Base-by-base conservation (phyloP, 92 coral and sea anemone species). In the Micromussa lordhowensis region DNA sequence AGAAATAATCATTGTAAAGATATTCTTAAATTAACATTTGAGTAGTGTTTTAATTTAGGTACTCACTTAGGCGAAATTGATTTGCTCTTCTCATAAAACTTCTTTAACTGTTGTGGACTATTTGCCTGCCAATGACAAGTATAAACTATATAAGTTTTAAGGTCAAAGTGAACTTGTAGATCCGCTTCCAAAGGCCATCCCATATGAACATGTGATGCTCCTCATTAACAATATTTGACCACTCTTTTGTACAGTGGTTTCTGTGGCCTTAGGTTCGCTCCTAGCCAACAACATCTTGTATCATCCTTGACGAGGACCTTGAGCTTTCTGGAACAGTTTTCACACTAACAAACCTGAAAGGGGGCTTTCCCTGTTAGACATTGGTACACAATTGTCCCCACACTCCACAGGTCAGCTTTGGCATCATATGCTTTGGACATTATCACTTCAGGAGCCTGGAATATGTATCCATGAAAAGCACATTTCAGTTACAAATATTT, bases 361-460 rank as follows among this genome's bases (percentile, higher is more conserved):
- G 99, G 99, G 10, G 99, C 99, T 80, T 94, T 95, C 49, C 99
- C 99, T 68, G 99, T 96, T 38, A 96, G 91, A 74, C 99, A 96
- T 91, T 96, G 99, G 85, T 96, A 96, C 35, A 97, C 96, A 87
- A 95, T 97, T 32, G 99, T 97, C 28, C 99, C 99, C 64, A 97
- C 89, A 72, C 99, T 97, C 99, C 99, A 97, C n/a, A 97, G 97
- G 80, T 97, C 99, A 38, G 99, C 99, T 80, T 92, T 95, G 48
- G 99, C 99, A 88, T 97, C 99, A 87, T 97, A 97, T 7, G 94
- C 98, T 71, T 92, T 96, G 66, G 98, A 97, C 99, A 97, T 97
- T 29, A 97, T 97, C 71, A 97, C 99, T 86, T 97, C 99, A 16
- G 99, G 99, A 28, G 99, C 99, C 99, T 97, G 61, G 16, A 13